These are phyloP conservation scores for Aculops lycopersici DNA, from an alignment of 1,140 invertebrate genomes.

Conservation along the genomic window DNA sequence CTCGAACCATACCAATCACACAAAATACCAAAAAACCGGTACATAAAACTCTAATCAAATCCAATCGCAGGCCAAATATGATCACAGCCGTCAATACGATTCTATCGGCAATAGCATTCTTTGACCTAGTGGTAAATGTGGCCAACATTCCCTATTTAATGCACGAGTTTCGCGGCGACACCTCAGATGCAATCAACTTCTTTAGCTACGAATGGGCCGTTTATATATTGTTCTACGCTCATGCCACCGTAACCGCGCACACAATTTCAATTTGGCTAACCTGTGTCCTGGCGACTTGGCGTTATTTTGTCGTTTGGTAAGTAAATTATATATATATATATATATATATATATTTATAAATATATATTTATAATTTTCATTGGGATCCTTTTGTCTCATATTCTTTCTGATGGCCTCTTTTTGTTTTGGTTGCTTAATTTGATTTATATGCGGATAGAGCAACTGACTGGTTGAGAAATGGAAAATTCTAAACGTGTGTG, in stretches of 20 bases:
- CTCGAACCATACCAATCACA: no score
- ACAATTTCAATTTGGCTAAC: conserved; percentile 71
- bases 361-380: no score
- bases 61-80: conserved; percentile 21
- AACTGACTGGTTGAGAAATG: no score
- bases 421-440: conserved; percentile 3
- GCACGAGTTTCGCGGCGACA: conserved; percentile 20
- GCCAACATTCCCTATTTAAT: conserved; percentile 49
- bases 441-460: no score
- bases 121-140: conserved; percentile 51
- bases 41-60: no score
- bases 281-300: conserved; percentile 56
- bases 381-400: no score
- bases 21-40: no score
- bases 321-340: background rate
- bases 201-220: conserved; percentile 39
- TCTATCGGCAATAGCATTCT: conserved; percentile 41
- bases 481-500: no score
- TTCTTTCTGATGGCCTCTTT: conserved; percentile 6
- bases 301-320: conserved; percentile 40
- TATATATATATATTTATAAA: no score
- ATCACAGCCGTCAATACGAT: conserved; percentile 47
- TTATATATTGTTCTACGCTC: conserved; percentile 20
- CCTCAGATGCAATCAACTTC: conserved; percentile 20
- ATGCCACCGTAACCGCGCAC: conserved; percentile 45